These are phyloP conservation scores for Spheniscus humboldti DNA, from an alignment of 2,797 vertebrate genomes.

Conservation along the genomic window DNA sequence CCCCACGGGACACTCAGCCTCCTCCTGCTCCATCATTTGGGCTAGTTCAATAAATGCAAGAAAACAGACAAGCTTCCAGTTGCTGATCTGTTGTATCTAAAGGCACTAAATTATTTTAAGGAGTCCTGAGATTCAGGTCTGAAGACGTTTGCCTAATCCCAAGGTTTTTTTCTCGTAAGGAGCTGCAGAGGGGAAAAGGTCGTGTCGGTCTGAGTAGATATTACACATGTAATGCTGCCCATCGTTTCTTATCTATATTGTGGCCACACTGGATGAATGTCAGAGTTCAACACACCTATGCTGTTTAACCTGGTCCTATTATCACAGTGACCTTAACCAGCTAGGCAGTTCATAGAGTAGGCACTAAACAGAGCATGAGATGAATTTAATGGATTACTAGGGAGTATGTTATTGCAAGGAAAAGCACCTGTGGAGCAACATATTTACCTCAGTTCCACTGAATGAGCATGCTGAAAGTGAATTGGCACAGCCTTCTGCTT, in stretches of 20 bases:
- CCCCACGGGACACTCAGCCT: background rate
- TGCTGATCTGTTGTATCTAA: background rate
- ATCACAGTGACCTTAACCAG: conserved; percentile 37
- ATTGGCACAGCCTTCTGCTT: conserved; percentile 44
- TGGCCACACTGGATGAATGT: conserved; percentile 4
- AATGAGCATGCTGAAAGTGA: conserved; percentile 53
- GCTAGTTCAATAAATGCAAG: background rate
- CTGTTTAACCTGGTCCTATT: conserved; percentile 50
- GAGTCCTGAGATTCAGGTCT: background rate
- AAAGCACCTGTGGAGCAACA: conserved; percentile 66
- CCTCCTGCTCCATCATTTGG: background rate
- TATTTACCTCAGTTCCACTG: conserved; percentile 54
- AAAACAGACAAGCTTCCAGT: background rate
- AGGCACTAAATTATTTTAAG: background rate
- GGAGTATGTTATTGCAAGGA: conserved; percentile 46
- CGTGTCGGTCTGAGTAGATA: fast-evolving
- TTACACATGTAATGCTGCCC: background rate
- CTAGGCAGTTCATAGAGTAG: conserved; percentile 40
- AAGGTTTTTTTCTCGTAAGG: background rate
- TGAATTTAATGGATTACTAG: conserved; percentile 57
- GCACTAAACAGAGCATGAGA: conserved; percentile 48
- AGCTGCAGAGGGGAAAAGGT: background rate
- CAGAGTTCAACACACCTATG: conserved; percentile 7
- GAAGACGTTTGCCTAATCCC: background rate
- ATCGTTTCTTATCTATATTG: background rate